Evolutionary conservation across 2,888 invertebrate genomes (phyloP).

Genomic region (Agriotes lineatus): DNA sequence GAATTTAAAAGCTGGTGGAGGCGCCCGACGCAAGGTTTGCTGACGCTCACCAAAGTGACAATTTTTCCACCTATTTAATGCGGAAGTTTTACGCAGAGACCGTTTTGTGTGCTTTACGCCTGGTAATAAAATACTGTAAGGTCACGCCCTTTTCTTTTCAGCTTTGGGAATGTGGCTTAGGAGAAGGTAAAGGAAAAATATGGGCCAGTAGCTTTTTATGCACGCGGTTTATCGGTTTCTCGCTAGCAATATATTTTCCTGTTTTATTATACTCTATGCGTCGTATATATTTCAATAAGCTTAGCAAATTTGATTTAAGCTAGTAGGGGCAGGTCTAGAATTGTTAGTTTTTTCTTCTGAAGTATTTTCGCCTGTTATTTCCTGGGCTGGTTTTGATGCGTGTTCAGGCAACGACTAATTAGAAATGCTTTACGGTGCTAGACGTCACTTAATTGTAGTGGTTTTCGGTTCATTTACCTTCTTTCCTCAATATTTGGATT

Average conservation of each 20-base stretch:
- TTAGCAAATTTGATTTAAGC: background rate
- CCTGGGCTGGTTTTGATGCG: background rate
- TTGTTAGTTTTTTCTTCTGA: too few relatives aligned
- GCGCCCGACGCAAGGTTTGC: background rate
- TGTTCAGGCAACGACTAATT: background rate
- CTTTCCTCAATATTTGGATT: background rate
- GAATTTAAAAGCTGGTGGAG: background rate
- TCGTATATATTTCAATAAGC: slow-evolving; percentile 1
- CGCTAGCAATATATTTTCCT: background rate
- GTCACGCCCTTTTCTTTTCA: background rate
- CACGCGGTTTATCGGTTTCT: slow-evolving; percentile 5
- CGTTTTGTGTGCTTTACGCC: background rate
- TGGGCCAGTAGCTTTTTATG: background rate
- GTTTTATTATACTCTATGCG: background rate
- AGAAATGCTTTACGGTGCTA: background rate
- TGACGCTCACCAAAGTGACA: background rate
- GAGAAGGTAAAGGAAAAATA: background rate
- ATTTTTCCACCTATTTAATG: background rate
- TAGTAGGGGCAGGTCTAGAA: too few relatives aligned
- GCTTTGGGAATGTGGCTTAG: background rate
- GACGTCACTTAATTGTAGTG: slow-evolving; percentile 1
- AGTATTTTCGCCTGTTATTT: background rate
- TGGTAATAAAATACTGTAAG: background rate
- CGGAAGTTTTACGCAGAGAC: background rate
- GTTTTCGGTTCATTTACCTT: slow-evolving; percentile 9